Percentiles rank a stretch among this genome's conserved stretches.
Evolutionary conservation across 2,797 vertebrate genomes (phyloP).

Genomic region (Epinephelus coioides): DNA sequence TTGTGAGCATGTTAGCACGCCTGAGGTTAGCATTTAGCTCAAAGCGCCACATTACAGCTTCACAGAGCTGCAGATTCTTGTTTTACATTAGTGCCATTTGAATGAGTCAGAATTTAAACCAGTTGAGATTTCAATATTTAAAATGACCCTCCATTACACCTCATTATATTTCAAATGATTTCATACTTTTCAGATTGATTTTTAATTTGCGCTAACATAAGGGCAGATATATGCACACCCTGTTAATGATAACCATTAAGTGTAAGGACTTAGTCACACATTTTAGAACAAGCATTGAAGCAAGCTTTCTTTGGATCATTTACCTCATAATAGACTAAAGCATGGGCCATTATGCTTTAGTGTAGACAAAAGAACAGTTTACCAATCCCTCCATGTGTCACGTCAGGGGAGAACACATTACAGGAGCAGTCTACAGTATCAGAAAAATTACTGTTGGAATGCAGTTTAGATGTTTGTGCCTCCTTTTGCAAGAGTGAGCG

Average conservation of each 20-base stretch:
- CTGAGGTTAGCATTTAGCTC: slow-evolving; percentile 2
- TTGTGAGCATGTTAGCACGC: no score
- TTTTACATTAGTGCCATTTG: slow-evolving; percentile 3
- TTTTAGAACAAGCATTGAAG: neutral
- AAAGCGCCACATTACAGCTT: neutral
- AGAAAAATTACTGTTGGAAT: no score
- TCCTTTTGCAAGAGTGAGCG: neutral
- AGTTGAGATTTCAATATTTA: neutral
- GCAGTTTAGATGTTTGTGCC: neutral
- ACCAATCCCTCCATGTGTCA: neutral
- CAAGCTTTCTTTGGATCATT: neutral
- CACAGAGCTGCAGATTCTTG: neutral
- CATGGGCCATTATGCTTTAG: neutral
- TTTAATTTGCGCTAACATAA: slow-evolving; percentile 8
- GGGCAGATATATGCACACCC: slow-evolving; percentile 4
- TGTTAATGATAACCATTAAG: slow-evolving; percentile 18
- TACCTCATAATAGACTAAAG: slow-evolving; percentile 14
- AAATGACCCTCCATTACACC: neutral
- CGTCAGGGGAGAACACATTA: neutral
- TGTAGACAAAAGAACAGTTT: neutral
- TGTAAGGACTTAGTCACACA: slow-evolving; percentile 1
- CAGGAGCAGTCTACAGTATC: neutral
- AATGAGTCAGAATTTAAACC: neutral
- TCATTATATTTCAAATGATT: slow-evolving; percentile 13
- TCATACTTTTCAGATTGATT: slow-evolving; percentile 15